A percentile compares a stretch with the other conserved stretches of the same genome.
phyloP scores from a whole-genome alignment of 2,797 vertebrate species.

The Cyprinella venusta region DNA sequence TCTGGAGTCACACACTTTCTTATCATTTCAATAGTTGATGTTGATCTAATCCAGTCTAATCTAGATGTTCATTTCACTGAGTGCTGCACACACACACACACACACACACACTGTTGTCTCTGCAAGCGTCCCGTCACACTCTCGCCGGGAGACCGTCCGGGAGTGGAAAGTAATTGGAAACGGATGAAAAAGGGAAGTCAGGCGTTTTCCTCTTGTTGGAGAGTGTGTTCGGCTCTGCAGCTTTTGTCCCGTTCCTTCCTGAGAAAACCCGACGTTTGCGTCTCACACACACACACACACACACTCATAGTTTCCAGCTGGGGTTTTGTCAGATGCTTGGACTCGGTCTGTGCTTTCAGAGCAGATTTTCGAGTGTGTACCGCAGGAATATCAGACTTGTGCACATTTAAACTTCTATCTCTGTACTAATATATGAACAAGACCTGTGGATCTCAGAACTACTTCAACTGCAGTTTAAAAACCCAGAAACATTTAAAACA shows the following conservation, averaged over 20 bases:
- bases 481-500: too few species aligned
- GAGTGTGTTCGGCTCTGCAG: slow-evolving; percentile 72
- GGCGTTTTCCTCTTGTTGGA: slow-evolving; percentile 70
- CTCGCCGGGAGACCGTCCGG: not conserved
- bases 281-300: too few species aligned
- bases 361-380: not conserved
- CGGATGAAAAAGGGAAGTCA: slow-evolving; percentile 71
- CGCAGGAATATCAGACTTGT: not conserved
- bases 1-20: too few species aligned
- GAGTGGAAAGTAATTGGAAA: slow-evolving; percentile 64
- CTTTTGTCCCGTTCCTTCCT: slow-evolving; percentile 85
- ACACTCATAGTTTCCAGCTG: slow-evolving; percentile 9
- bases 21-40: not conserved
- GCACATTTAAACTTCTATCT: not conserved
- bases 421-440: not conserved
- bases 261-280: slow-evolving; percentile 61
- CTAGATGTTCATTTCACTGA: not conserved
- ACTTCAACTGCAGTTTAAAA: too few species aligned
- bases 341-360: not conserved
- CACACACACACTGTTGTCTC: not conserved
- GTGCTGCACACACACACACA: not conserved
- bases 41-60: not conserved
- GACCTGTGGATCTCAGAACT: too few species aligned
- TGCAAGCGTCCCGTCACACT: not conserved
- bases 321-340: not conserved